Evolutionary conservation across 2,797 vertebrate genomes (phyloP).

Genomic region (Melopsittacus undulatus): DNA sequence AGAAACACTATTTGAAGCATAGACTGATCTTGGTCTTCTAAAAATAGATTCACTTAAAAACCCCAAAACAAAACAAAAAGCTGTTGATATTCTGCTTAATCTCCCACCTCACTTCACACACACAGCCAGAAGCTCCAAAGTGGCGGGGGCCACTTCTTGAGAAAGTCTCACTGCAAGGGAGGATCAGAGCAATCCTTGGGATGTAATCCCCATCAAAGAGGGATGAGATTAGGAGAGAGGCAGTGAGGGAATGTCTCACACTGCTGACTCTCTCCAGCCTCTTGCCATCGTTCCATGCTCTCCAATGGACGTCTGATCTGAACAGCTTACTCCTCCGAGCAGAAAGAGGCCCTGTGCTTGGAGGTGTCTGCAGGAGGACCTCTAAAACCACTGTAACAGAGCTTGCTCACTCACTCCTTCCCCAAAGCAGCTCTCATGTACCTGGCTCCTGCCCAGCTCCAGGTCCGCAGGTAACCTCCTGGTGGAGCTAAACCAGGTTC

Average conservation of each 20-base stretch:
- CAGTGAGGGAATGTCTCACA: background rate
- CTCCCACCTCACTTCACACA: background rate
- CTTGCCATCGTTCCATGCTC: fast-evolving
- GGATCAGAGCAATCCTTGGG: background rate
- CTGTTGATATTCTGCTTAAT: background rate
- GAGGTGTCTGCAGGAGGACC: background rate
- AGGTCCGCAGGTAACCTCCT: background rate
- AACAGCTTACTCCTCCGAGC: background rate
- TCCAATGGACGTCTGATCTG: background rate
- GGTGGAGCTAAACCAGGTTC: background rate
- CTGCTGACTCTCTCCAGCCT: background rate
- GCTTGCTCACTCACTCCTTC: background rate
- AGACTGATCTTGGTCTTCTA: background rate
- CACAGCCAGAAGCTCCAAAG: background rate
- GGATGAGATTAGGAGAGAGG: background rate
- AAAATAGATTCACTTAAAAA: background rate
- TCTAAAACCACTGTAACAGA: background rate
- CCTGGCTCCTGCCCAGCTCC: background rate
- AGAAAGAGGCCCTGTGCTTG: background rate
- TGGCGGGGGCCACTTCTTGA: background rate
- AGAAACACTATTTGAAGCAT: background rate
- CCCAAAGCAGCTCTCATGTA: background rate
- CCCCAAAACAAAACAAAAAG: fast-evolving
- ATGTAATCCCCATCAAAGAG: background rate
- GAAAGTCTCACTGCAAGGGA: background rate